Evolutionary conservation across 1,140 invertebrate species (phyloP).

Genomic region (Papilio glaucus): DNA sequence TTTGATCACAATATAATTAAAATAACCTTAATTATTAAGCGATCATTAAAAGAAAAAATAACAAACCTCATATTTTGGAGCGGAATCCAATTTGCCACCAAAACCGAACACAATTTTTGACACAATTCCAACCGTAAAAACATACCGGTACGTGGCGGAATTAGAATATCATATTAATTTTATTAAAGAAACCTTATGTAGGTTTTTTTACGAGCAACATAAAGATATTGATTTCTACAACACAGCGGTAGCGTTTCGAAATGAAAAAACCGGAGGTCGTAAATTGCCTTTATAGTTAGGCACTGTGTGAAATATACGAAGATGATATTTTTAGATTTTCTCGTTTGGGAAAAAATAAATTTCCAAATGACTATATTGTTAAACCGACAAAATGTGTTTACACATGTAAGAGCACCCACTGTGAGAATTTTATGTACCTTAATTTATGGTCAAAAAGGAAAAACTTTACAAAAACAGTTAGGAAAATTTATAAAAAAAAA

Average conservation of each 20-base stretch:
- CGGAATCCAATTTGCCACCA: conserved; percentile 72
- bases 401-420: neutral
- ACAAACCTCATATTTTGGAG: conserved; percentile 66
- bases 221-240: conserved; percentile 2
- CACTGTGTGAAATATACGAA: conserved; percentile 25
- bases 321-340: neutral
- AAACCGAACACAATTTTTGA: conserved; percentile 47
- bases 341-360: neutral
- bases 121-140: conserved; percentile 50
- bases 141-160: conserved; percentile 44
- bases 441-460: neutral
- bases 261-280: conserved; percentile 25
- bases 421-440: neutral
- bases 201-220: neutral
- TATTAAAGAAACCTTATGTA: neutral
- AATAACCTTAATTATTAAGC: too few relatives aligned
- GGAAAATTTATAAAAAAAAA: too few relatives aligned
- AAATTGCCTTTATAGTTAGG: conserved; percentile 20
- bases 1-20: too few relatives aligned
- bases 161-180: neutral
- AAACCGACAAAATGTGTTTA: neutral
- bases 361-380: neutral
- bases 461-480: neutral
- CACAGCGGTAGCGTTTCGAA: neutral
- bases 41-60: neutral